Base-by-base conservation (phyloP, 1,140 invertebrate species). In the Drosophila erecta region DNA sequence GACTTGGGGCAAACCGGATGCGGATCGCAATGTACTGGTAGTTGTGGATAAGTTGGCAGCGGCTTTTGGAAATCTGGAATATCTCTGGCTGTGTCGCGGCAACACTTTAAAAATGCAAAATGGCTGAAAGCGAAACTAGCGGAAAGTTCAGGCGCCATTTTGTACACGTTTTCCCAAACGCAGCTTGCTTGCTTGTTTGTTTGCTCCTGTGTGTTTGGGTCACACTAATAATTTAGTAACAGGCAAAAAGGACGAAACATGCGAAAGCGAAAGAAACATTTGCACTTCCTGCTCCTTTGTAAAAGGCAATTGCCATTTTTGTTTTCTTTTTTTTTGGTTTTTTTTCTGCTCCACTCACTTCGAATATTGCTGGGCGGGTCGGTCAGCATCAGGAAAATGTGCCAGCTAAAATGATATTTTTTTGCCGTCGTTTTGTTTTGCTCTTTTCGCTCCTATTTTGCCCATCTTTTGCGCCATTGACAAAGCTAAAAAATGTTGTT, bases 201-300 rank as follows among this genome's bases (percentile, higher is more conserved):
- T 33, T 44, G 22, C 61, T 51, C 60, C 51, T 64, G 54, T 69
- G 61, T 81, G 66, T 56, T 56, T 55, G 75, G 62, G 75, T 62
- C 83, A 75, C 81, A 87, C 61, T 84, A 87, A 87, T 87, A 87
- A 89, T 87, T 87, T 59, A 87, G 79, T 87, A 84, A 89, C 76
- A 89, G 84, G 71, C 64, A 81, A 81, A 80, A 76, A 76, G 59
- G 47, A 60, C 65, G 64, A 64, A 75, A 47, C 57, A 76, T 64
- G 71, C 71, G 61, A 83, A 71, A 86, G 84, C 46, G 70, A 79
- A 86, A 87, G 84, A 83, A 86, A 83, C 83, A 89, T 89, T 86
- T 87, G 66, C 83, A 79, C 83, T 87, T 89, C 84, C 83, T 89
- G 79, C 84, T 89, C 76, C 60, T 79, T 75, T 70, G 60, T 70